phyloP scores from a whole-genome alignment of 2,113 vertebrate genomes.

The Pica pica region DNA sequence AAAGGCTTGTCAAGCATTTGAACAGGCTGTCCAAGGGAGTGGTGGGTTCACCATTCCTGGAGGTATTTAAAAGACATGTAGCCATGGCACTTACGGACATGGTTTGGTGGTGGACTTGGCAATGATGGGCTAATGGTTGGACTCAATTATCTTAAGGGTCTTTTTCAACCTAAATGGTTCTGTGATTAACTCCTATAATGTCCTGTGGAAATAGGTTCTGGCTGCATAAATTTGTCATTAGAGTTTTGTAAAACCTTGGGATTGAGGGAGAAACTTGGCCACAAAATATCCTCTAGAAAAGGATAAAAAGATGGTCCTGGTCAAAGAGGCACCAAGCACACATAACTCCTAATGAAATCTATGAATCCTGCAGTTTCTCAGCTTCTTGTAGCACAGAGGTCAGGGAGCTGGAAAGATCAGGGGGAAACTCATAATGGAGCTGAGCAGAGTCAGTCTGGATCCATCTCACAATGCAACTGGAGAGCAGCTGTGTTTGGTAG shows the following conservation, averaged over 20 bases:
- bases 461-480: background rate
- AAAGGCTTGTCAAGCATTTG: background rate
- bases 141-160: background rate
- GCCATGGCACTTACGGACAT: background rate
- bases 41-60: background rate
- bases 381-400: background rate
- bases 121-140: background rate
- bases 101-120: background rate
- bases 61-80: background rate
- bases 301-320: background rate
- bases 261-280: background rate
- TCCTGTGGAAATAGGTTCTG: background rate
- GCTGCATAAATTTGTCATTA: background rate
- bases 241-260: background rate
- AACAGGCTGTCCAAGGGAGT: background rate
- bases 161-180: background rate
- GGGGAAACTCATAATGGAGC: background rate
- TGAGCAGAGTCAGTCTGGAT: background rate
- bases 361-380: background rate
- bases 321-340: accelerated
- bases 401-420: background rate
- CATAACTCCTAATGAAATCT: background rate
- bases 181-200: background rate
- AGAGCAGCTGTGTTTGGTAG: background rate
- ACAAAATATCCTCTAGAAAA: background rate